A percentile compares a stretch with the other conserved stretches of the same genome.
Conservation (phyloP, 2,888 invertebrate species). For the Nowickia ferox region DNA sequence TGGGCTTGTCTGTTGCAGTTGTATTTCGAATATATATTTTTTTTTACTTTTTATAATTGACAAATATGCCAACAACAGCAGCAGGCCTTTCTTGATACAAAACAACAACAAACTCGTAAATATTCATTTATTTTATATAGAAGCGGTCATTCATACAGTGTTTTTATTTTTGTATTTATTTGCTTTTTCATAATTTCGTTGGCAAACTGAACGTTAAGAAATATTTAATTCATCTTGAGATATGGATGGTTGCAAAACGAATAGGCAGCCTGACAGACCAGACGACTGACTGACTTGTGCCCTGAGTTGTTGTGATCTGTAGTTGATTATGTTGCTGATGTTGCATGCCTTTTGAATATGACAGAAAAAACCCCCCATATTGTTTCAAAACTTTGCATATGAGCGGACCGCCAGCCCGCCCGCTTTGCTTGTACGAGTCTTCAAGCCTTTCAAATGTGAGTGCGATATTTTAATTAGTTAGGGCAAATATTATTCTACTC, state of each 20-base stretch:
- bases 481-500: slow-evolving; percentile 72
- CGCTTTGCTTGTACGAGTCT: slow-evolving; percentile 32
- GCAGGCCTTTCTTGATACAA: slow-evolving; percentile 45
- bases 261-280: slow-evolving; percentile 25
- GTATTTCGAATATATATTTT: neutral
- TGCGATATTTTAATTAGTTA: slow-evolving; percentile 82
- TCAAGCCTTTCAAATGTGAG: slow-evolving; percentile 60
- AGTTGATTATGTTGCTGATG: slow-evolving; percentile 42
- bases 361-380: slow-evolving; percentile 58
- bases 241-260: slow-evolving; percentile 29
- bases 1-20: slow-evolving; percentile 67
- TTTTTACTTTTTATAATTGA: slow-evolving; percentile 56
- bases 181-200: slow-evolving; percentile 53
- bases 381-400: slow-evolving; percentile 47
- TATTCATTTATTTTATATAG: slow-evolving; percentile 74
- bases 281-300: slow-evolving; percentile 50
- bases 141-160: slow-evolving; percentile 78
- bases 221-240: slow-evolving; percentile 44
- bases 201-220: slow-evolving; percentile 11
- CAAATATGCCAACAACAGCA: slow-evolving; percentile 64
- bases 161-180: neutral
- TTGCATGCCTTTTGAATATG: slow-evolving; percentile 38
- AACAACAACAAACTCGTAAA: slow-evolving; percentile 49
- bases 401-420: slow-evolving; percentile 2
- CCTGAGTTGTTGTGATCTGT: slow-evolving; percentile 53